A percentile compares a stretch with the other conserved stretches of the same genome.
Conservation (phyloP, 2,113 vertebrate genomes). For the Amazona guildingii region DNA sequence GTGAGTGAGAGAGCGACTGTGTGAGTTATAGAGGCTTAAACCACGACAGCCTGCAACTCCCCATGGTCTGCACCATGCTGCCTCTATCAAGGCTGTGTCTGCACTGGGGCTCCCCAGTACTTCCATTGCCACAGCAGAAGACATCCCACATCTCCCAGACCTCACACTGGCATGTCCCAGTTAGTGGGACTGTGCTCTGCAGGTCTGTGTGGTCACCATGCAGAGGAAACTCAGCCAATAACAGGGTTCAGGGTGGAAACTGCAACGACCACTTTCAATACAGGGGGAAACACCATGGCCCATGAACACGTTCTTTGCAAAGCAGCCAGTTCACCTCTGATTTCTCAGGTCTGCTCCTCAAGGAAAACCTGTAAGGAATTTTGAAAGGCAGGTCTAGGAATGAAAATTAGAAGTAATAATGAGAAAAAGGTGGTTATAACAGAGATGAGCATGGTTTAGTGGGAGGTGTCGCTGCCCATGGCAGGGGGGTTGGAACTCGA, state of each 20-base stretch:
- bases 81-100: neutral
- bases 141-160: neutral
- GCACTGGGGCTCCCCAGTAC: neutral
- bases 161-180: neutral
- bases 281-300: neutral
- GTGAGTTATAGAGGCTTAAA: too few relatives aligned
- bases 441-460: neutral
- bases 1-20: too few relatives aligned
- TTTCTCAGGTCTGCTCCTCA: neutral
- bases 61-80: fast-evolving
- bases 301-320: neutral
- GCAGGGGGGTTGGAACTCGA: too few relatives aligned
- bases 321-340: neutral
- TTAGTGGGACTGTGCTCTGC: fast-evolving
- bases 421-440: neutral
- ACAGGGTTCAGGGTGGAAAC: fast-evolving
- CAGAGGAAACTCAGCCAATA: neutral
- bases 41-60: neutral
- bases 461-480: too few relatives aligned
- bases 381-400: neutral
- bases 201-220: fast-evolving
- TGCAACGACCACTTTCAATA: neutral
- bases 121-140: neutral
- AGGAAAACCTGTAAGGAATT: neutral
- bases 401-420: neutral